Percentiles rank a stretch among this genome's conserved stretches.
phyloP scores from a whole-genome alignment of 2,888 invertebrate species.

The Pasiphila rectangulata region DNA sequence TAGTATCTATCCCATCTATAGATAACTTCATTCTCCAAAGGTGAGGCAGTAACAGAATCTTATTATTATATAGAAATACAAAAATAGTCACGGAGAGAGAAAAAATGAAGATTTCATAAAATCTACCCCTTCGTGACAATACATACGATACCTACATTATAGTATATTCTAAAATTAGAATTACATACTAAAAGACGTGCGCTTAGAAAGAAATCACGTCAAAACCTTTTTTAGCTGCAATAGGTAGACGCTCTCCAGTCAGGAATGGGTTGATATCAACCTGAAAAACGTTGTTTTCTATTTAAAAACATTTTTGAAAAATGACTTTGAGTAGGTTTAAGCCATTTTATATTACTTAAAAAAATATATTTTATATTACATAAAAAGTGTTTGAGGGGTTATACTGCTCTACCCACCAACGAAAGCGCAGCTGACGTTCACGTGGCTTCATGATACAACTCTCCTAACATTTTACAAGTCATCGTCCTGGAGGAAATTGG shows the following conservation, averaged over 20 bases:
- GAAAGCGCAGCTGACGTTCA: no score
- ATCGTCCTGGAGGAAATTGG: no score
- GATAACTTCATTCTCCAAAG: not conserved
- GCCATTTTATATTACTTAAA: no score
- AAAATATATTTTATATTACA: no score
- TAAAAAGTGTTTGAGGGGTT: no score
- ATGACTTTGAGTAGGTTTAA: no score
- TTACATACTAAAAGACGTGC: conserved; percentile 11
- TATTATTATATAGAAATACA: conserved; percentile 33
- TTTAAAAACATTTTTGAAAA: not conserved
- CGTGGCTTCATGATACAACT: no score
- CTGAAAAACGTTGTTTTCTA: conserved; percentile 63
- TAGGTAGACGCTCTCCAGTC: conserved; percentile 91
- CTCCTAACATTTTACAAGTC: no score
- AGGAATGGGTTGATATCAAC: conserved; percentile 88
- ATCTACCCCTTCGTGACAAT: conserved; percentile 27
- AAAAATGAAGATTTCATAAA: conserved; percentile 22
- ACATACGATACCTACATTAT: conserved; percentile 26
- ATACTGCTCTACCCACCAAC: no score
- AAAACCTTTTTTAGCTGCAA: conserved; percentile 96
- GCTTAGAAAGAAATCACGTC: conserved; percentile 78
- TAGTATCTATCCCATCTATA: not conserved
- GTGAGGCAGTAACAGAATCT: conserved; percentile 52
- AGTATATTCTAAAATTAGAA: conserved; percentile 26
- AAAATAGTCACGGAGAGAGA: conserved; percentile 38